These are phyloP conservation scores for Ascaphus truei DNA, from an alignment of 2,113 vertebrate species.

Conservation along the genomic window DNA sequence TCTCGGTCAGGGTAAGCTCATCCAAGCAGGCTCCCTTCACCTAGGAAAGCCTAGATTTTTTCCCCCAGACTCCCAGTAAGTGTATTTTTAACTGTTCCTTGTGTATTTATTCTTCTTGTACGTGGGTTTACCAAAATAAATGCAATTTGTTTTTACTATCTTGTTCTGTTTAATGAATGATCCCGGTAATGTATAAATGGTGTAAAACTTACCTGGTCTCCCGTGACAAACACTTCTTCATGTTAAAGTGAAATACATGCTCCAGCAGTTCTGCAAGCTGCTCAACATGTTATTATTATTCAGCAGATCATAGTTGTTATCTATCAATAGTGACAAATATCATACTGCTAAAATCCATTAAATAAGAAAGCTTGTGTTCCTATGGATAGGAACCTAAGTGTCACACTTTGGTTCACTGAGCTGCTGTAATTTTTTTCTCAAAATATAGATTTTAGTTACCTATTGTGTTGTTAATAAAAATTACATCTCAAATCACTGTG, in stretches of 20 bases:
- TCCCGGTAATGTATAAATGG: no score
- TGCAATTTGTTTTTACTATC: no score
- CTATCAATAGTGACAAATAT: constrained; percentile 22
- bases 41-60: no score
- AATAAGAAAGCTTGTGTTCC: not conserved
- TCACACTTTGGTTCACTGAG: constrained; percentile 10
- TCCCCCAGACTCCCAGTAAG: no score
- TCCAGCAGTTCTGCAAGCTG: not conserved
- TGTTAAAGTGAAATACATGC: not conserved
- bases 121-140: not conserved
- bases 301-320: constrained; percentile 16
- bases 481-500: not conserved
- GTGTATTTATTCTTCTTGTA: not conserved
- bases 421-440: constrained; percentile 8
- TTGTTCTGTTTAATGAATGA: no score
- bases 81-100: not conserved
- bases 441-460: constrained; percentile 7
- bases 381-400: not conserved
- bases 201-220: no score
- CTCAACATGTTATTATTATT: constrained; percentile 1
- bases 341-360: constrained; percentile 34
- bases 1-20: no score
- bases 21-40: no score
- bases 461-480: constrained; percentile 19
- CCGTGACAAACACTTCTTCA: not conserved